These are phyloP conservation scores for Cantharis rustica DNA, from an alignment of 2,888 invertebrate species.

Conservation along the genomic window DNA sequence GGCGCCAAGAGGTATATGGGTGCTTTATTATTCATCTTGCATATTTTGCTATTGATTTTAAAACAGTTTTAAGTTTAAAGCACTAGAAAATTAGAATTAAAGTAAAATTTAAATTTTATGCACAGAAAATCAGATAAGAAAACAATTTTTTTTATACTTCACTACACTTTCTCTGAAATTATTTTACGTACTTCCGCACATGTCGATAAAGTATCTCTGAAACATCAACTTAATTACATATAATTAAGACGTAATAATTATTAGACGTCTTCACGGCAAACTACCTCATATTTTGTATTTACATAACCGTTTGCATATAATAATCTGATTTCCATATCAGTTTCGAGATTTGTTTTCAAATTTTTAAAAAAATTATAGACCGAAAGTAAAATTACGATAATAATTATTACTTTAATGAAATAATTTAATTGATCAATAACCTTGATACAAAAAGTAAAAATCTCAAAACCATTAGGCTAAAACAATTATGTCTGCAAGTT, in stretches of 20 bases:
- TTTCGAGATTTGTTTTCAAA: neutral
- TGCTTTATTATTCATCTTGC: neutral
- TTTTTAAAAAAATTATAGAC: neutral
- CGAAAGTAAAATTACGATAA: neutral
- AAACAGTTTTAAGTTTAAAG: neutral
- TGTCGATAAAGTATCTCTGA: neutral
- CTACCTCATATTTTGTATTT: neutral
- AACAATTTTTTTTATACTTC: neutral
- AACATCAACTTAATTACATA: neutral
- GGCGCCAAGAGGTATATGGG: neutral
- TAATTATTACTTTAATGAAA: neutral
- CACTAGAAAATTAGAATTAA: neutral
- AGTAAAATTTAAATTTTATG: neutral
- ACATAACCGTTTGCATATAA: neutral
- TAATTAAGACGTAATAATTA: slow-evolving; percentile 1
- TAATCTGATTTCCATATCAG: neutral
- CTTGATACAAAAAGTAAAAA: neutral
- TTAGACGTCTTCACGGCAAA: neutral
- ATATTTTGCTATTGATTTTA: neutral
- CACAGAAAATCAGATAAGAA: neutral
- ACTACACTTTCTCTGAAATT: neutral
- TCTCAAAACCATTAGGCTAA: neutral
- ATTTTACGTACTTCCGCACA: neutral
- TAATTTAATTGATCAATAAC: neutral
- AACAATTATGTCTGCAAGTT: neutral